A percentile compares a stretch with the other conserved stretches of the same genome.
These are phyloP conservation scores for Panzeria rudis DNA, from an alignment of 2,888 invertebrate genomes.

Conservation along the genomic window DNA sequence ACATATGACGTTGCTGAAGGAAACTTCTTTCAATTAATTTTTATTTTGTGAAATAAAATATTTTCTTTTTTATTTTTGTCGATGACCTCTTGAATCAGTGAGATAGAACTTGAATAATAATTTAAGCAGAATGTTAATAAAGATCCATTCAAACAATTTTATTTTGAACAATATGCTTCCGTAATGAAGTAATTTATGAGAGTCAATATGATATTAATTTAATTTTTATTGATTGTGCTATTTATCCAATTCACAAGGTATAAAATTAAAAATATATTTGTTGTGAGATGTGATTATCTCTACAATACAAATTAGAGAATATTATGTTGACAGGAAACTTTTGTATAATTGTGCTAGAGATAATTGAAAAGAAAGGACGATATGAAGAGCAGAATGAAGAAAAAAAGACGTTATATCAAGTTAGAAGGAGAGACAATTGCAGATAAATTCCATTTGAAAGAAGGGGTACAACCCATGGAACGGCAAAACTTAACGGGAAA, in stretches of 20 bases:
- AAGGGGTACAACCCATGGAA: too few relatives aligned
- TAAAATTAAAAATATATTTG: not conserved
- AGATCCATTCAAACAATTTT: not conserved
- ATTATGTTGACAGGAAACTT: too few relatives aligned
- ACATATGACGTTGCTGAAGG: not conserved
- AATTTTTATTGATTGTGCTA: not conserved
- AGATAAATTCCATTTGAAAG: too few relatives aligned
- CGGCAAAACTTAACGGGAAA: too few relatives aligned
- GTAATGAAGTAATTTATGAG: conserved; percentile 6
- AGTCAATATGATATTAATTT: not conserved
- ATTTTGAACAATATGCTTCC: not conserved
- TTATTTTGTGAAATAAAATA: conserved; percentile 31
- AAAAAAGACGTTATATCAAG: too few relatives aligned
- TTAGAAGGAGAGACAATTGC: too few relatives aligned
- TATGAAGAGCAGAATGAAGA: too few relatives aligned
- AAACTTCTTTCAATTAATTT: conserved; percentile 19
- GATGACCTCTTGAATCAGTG: conserved; percentile 61
- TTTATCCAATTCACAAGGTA: not conserved
- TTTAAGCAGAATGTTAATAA: conserved; percentile 34
- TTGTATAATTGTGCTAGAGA: too few relatives aligned
- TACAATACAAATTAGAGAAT: too few relatives aligned
- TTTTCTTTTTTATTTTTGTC: not conserved
- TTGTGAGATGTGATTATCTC: not conserved
- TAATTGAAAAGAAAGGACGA: too few relatives aligned
- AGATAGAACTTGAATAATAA: conserved; percentile 58